Evolutionary conservation across 2,888 invertebrate genomes (phyloP), one percentile per base, ranked within the genome.

Genomic region (Meiosimyza decipiens): DNA sequence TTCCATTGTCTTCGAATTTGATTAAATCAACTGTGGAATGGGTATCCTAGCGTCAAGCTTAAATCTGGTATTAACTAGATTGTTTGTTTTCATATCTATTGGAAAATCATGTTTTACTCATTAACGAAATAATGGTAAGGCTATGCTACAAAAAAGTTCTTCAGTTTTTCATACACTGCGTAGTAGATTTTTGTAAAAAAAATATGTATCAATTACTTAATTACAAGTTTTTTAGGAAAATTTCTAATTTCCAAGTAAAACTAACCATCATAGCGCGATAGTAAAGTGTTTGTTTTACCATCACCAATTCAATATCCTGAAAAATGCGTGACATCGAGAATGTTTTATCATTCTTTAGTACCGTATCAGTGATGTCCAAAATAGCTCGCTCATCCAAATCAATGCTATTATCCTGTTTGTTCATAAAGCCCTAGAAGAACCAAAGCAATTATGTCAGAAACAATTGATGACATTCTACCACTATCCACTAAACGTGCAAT

Each of bases 271-370:
- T 86, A 18, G 90, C 91, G 16, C 90, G 89, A 79, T 91, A 89
- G 87, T 93, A 94, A 78, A 93, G 84, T 77, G 91, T 89, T 70
- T 92, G 91, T 77, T 90, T 89, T 68, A 90, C 89, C 83, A 92
- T 89, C 73, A 91, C 84, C 59, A 90, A 89, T 77, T 91, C 88
- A 54, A 94, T 89, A 74, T 90, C 89, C 67, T 88, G 86, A 76
- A 92, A 88, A 5, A 91, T 89, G 57, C 88, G 87, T 15, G 90
- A 90, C 90, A 79, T 88, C 74, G 84, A 89, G 85, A 80, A 86
- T 69, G 88, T 89, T 0, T 77, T 80, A 64, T 84, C 89, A 80
- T 94, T 93, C 79, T 89, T 87, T 65, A 94, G 85, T 18, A 94
- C 89, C 0, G 90, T 89, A 72, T 92, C 90, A 0, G 92, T 90